phyloP scores from a whole-genome alignment of 2,888 invertebrate genomes.

The Trachelus tabidus region DNA sequence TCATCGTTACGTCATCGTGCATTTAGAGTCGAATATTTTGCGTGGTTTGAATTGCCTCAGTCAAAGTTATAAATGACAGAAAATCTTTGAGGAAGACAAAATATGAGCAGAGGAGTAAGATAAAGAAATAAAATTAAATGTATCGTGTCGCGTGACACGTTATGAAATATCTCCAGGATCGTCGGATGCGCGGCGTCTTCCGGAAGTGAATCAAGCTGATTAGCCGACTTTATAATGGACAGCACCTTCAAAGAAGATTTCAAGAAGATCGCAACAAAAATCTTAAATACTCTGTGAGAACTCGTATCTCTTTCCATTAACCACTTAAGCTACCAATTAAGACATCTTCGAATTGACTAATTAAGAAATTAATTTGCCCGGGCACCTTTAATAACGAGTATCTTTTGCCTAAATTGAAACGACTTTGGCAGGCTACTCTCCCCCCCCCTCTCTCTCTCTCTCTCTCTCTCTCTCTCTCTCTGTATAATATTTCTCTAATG shows the following conservation, averaged over 20 bases:
- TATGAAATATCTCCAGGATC: too few species aligned
- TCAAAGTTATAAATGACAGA: too few species aligned
- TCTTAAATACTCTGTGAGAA: not conserved
- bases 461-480: too few species aligned
- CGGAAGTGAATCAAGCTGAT: not conserved
- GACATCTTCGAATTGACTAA: not conserved
- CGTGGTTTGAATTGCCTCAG: too few species aligned
- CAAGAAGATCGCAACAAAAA: too few species aligned
- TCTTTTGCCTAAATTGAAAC: not conserved
- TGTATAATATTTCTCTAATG: too few species aligned
- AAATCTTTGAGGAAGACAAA: too few species aligned
- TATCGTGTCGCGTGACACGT: too few species aligned
- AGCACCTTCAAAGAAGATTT: not conserved
- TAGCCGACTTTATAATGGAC: not conserved
- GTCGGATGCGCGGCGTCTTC: too few species aligned
- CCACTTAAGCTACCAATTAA: not conserved
- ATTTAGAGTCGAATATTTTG: not conserved
- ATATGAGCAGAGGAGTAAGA: too few species aligned
- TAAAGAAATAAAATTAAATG: too few species aligned
- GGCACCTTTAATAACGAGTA: not conserved
- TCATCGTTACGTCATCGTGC: not conserved
- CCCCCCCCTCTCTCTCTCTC: too few species aligned
- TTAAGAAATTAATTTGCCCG: not conserved
- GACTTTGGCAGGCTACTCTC: not conserved
- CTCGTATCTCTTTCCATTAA: not conserved